Base-by-base conservation (phyloP, 2,888 invertebrate genomes). In the Nesidiocoris tenuis region DNA sequence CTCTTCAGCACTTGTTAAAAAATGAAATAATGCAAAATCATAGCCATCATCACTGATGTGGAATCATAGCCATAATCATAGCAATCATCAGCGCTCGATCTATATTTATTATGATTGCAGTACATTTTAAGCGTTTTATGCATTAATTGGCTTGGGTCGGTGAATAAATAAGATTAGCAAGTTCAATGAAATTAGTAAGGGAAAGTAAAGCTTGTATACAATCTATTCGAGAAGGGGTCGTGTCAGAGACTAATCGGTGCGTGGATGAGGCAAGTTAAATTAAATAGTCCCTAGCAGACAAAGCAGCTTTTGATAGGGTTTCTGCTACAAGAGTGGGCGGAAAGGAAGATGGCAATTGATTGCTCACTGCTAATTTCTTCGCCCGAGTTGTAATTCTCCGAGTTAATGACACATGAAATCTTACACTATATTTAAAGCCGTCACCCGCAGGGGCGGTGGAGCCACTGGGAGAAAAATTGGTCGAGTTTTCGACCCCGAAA, bases 321-420 rank as follows among this genome's bases (percentile, higher is more conserved):
- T n/a, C 2, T 24, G 21, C 16, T 9, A 21, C 21, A 7, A 12
- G 70, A 23, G 21, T n/a, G 2, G 55, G 39, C 3, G 19, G 72
- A 19, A 25, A 17, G 22, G 61, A 57, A 22, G 70, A 70, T 59
- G 70, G 65, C 61, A 59, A 74, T 74, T 74, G 74, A 74, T 74
- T 39, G 65, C 74, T 57, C 64, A 74, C 74, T 66, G 74, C 74
- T 74, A 74, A 74, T 74, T 63, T 65, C 65, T 66, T 57, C 74
- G 16, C 25, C 65, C 65, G 56, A 74, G 75, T 75, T 75, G 68
- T 75, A 75, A 75, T 75, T 75, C 75, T 68, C n/a, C 16, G 56
- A 68, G 75, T 68, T 68, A 75, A 75, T 75, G 75, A 61, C 68
- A 61, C 75, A 63, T 75, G 63, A 75, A 70, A 75, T 75, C 75